Percentiles rank a stretch among this genome's conserved stretches.
Conservation (phyloP, 2,888 invertebrate species). For the Chaitophorus viminalis region DNA sequence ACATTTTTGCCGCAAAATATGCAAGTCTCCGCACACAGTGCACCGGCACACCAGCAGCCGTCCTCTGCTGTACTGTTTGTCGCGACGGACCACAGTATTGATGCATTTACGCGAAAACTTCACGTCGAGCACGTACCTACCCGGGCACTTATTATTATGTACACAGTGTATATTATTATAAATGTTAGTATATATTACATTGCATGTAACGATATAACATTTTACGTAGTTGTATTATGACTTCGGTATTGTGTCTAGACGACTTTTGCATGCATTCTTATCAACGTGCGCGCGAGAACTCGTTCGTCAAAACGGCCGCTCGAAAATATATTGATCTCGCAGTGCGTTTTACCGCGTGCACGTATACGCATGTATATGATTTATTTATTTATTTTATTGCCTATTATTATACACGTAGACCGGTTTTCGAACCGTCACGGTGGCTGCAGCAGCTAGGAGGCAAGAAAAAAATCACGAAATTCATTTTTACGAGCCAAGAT, state of each 20-base stretch:
- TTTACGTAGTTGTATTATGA: constrained; percentile 11
- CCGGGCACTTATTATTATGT: not conserved
- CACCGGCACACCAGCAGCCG: not conserved
- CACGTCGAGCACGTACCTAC: constrained; percentile 31
- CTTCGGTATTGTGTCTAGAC: constrained; percentile 40
- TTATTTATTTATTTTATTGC: too few relatives aligned
- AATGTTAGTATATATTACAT: too few relatives aligned
- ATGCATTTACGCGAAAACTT: constrained; percentile 24
- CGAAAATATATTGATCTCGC: too few relatives aligned
- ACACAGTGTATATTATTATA: not conserved
- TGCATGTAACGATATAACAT: not conserved
- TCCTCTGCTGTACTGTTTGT: not conserved
- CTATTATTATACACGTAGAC: too few relatives aligned
- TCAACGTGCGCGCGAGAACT: constrained; percentile 7
- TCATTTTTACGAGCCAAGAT: too few relatives aligned
- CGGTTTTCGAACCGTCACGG: too few relatives aligned
- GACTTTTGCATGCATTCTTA: constrained; percentile 5
- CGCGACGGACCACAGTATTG: not conserved
- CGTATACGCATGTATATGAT: too few relatives aligned
- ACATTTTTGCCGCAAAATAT: not conserved
- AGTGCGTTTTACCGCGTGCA: too few relatives aligned
- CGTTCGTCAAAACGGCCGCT: not conserved
- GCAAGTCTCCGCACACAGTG: not conserved
- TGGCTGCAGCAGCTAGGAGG: too few relatives aligned
- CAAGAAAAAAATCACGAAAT: too few relatives aligned